Evolutionary conservation across 2,797 vertebrate species (phyloP).

Genomic region (Epinephelus coioides): DNA sequence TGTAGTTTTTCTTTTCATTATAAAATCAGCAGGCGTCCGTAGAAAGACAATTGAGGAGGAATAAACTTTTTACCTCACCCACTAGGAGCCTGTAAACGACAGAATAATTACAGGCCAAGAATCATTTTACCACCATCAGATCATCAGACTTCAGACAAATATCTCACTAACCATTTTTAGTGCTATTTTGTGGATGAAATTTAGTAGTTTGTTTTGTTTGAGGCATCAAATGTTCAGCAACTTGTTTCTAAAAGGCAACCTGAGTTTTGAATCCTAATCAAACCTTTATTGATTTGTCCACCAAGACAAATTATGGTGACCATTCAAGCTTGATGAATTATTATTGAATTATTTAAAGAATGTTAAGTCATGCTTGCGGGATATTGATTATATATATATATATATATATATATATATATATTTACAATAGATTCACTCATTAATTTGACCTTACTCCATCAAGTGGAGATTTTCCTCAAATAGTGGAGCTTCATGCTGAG

Average conservation of each 20-base stretch:
- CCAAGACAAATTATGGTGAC: background rate
- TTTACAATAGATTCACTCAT: background rate
- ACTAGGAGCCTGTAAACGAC: constrained; percentile 14
- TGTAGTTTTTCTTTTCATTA: constrained; percentile 46
- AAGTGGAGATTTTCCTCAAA: background rate
- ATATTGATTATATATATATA: background rate
- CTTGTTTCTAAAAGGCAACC: background rate
- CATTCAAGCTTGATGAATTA: background rate
- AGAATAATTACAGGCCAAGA: constrained; percentile 11
- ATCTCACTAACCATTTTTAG: background rate
- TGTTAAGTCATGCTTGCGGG: background rate
- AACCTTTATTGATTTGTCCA: background rate
- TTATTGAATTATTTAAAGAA: background rate
- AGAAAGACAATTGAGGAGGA: constrained; percentile 24
- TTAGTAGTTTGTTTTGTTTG: background rate
- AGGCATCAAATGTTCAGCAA: constrained; percentile 8
- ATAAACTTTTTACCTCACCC: constrained; percentile 35
- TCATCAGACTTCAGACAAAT: constrained; percentile 26
- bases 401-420: background rate
- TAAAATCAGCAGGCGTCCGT: constrained; percentile 47
- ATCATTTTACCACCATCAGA: constrained; percentile 15
- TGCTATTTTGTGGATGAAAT: constrained; percentile 16
- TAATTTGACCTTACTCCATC: background rate
- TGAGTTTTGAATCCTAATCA: background rate
- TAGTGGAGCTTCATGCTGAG: background rate